Evolutionary conservation across 2,888 invertebrate genomes (phyloP).

Genomic region (Agrotis exclamationis): DNA sequence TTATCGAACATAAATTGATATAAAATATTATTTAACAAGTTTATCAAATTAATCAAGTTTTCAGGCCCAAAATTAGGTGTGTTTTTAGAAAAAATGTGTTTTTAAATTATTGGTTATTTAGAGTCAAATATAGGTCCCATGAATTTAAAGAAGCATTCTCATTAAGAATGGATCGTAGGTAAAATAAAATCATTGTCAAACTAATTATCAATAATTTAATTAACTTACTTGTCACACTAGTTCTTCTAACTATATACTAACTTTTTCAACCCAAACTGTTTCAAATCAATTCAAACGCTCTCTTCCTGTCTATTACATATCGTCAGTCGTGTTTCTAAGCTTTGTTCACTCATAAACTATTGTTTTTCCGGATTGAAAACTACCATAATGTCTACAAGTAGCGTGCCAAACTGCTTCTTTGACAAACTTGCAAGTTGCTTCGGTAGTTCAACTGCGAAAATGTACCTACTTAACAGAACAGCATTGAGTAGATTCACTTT

Average conservation of each 20-base stretch:
- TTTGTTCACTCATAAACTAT: not conserved
- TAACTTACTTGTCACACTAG: not conserved
- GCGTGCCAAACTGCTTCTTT: not conserved
- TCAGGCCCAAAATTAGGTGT: too few relatives aligned
- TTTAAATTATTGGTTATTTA: too few relatives aligned
- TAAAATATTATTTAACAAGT: too few relatives aligned
- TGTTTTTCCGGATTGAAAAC: too few relatives aligned
- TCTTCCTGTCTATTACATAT: not conserved
- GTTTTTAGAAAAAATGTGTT: too few relatives aligned
- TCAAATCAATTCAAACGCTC: not conserved
- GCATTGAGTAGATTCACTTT: not conserved
- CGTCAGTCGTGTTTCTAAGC: not conserved
- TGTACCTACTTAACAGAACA: not conserved
- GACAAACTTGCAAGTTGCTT: slow-evolving; percentile 1
- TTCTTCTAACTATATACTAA: not conserved
- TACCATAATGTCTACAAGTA: not conserved
- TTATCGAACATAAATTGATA: too few relatives aligned
- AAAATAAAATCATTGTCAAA: too few relatives aligned
- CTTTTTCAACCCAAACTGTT: not conserved
- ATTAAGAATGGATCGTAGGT: too few relatives aligned
- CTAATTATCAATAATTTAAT: too few relatives aligned
- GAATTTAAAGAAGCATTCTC: too few relatives aligned
- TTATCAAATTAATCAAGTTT: too few relatives aligned
- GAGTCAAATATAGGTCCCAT: too few relatives aligned
- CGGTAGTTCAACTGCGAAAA: not conserved